Evolutionary conservation across 2,888 invertebrate species (phyloP).

Genomic region (Byasa hedistus): DNA sequence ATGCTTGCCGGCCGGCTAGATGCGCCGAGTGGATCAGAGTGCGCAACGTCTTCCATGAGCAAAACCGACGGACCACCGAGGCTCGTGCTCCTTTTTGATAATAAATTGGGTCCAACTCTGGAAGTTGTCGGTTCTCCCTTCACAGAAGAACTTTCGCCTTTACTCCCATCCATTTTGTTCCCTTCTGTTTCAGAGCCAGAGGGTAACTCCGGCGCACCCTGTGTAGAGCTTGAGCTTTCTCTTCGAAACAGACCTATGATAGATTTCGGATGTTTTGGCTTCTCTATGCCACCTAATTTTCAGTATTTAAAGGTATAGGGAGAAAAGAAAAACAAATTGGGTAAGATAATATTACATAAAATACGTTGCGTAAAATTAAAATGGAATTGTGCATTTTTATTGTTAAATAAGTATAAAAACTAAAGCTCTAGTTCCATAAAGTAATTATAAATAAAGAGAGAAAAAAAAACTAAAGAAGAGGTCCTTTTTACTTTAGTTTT

Average conservation of each 20-base stretch:
- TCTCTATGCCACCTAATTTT: constrained; percentile 88
- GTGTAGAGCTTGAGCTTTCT: constrained; percentile 88
- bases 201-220: constrained; percentile 75
- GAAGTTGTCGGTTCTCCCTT: constrained; percentile 39
- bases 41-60: constrained; percentile 81
- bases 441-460: background rate
- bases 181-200: constrained; percentile 81
- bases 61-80: constrained; percentile 77
- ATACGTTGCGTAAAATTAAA: constrained; percentile 27
- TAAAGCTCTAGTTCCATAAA: constrained; percentile 1
- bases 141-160: constrained; percentile 49
- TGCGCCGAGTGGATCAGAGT: constrained; percentile 82
- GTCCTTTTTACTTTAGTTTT: background rate
- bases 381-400: background rate
- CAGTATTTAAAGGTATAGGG: constrained; percentile 49
- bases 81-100: constrained; percentile 72
- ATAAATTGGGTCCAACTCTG: constrained; percentile 64
- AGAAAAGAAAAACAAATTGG: constrained; percentile 50
- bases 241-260: constrained; percentile 93
- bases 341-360: constrained; percentile 51
- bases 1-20: constrained; percentile 81
- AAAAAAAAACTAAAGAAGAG: background rate
- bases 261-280: constrained; percentile 90
- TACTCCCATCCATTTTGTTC: constrained; percentile 66
- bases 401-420: constrained; percentile 11